Base-by-base conservation (phyloP, 2,888 invertebrate genomes). In the Encarsia formosa region DNA sequence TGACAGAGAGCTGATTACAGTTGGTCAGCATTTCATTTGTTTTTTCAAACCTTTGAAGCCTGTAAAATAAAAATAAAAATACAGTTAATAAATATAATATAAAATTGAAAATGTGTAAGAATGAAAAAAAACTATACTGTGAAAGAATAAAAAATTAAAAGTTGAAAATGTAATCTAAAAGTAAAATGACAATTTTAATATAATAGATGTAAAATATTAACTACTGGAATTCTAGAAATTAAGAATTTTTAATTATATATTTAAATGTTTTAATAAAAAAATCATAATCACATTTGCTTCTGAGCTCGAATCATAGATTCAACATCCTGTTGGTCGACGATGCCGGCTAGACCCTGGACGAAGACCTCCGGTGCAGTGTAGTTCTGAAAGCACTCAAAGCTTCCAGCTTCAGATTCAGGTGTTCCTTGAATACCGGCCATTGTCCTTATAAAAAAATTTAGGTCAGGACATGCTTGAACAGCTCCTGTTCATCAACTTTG, bases 1-100 rank as follows among this genome's bases (percentile, higher is more conserved):
- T 87, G 3, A 89, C 86, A 1, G 96, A 93, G n/a, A 99, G 75
- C 16, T 91, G 88, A 74, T 96, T 96, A 71, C 97, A 97, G 73
- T 97, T 98, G 9, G 92, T 87, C 24, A 99, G 77, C 98, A 98
- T 99, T 78, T 99, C 98, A 68, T 98, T 99, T 0, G 98, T 98
- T 75, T 98, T 98, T 70, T 98, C 98, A 77, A 97, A 99, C 49
- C 97, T 49, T 38, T 56, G 52, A 11, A 56, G 26, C 56, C 52
- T 56, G 19, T 34, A n/a, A n/a, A n/a, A n/a, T n/a, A n/a, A n/a
- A n/a, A n/a, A n/a, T n/a, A n/a, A n/a, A n/a, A n/a, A n/a, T n/a
- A n/a, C n/a, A n/a, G n/a, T n/a, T n/a, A n/a, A n/a, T n/a, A n/a
- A n/a, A n/a, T n/a, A n/a, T n/a, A n/a, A n/a, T n/a, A n/a, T n/a